Evolutionary conservation across 1,140 invertebrate species (phyloP).

Genomic region (Brachionus rubens): DNA sequence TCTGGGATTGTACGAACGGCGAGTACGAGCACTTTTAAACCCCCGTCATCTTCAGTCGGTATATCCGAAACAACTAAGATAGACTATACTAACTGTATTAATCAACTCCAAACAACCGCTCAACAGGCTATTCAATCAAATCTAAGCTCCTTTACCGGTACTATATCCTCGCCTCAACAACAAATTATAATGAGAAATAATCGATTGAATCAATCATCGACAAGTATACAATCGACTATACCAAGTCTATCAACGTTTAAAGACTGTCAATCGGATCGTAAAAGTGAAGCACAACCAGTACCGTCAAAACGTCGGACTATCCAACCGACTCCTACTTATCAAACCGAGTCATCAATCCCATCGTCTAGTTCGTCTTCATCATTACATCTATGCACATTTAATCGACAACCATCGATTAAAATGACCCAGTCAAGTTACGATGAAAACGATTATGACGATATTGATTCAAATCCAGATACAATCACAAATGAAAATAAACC

Average conservation of each 20-base stretch:
- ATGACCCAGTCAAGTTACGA: not conserved
- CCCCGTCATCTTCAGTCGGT: not conserved
- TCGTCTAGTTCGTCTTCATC: not conserved
- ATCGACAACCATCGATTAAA: not conserved
- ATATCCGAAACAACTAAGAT: not conserved
- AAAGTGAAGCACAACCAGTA: not conserved
- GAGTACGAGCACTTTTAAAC: constrained; percentile 41
- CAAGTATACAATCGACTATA: constrained; percentile 28
- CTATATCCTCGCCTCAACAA: not conserved
- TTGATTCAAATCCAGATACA: not conserved
- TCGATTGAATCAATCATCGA: constrained; percentile 2
- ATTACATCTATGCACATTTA: not conserved
- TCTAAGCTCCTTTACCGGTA: not conserved
- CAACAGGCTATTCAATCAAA: not conserved
- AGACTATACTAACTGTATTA: constrained; percentile 21
- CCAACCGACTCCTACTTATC: not conserved
- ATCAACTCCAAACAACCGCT: constrained; percentile 16
- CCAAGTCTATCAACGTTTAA: constrained; percentile 26
- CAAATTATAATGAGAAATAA: not conserved
- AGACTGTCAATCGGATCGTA: not conserved
- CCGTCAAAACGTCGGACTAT: constrained; percentile 32
- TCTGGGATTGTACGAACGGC: constrained; percentile 16
- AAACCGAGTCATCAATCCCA: not conserved
- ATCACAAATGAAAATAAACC: not conserved
- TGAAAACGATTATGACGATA: constrained; percentile 29